Base-by-base conservation (phyloP, 2,888 invertebrate species). In the Amphipyra berbera region DNA sequence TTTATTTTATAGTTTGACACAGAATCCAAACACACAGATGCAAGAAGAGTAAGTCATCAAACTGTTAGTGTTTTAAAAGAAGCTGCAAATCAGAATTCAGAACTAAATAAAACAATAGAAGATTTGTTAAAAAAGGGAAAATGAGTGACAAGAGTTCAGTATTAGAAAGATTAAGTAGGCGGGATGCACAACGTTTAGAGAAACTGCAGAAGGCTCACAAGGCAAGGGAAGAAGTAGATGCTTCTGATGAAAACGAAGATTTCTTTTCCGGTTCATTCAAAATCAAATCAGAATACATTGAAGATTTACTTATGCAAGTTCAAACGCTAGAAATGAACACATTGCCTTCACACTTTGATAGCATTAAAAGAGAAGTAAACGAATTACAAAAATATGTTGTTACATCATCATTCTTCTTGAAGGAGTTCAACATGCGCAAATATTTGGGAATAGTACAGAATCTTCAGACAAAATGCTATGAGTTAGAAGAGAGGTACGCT, bases 361-460 rank as follows among this genome's bases (percentile, higher is more conserved):
- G 95, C 49, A 96, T 97, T n/a, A 96, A 96, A 60, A 95, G 96
- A 77, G 96, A 97, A 82, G 96, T 98, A 27, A 96, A 97, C 79
- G 96, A 96, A 68, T 88, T 98, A 64, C 97, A 98, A 84, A 97
- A 97, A 84, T 97, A 97, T 90, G 95, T 98, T 27, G 96, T 97
- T 0, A 96, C 97, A 65, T 98, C 98, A 12, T 97, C 97, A 44
- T 96, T 97, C 83, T 98, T 98, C 88, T 91, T 98, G 2, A 96
- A 97, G 61, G 97, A 97, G 56, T 98, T 97, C 77, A 97, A 97
- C 80, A 96, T 98, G 86, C 96, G 97, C 84, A 96, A 96, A 82
- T 97, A 97, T 82, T 97, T 98, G 82, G 96, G 97, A 77, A 95
- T 95, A 21, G 93, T 98, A 2, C 97, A 97, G 83, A 95, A 96